Evolutionary conservation across 2,797 vertebrate genomes (phyloP).

Genomic region (Typhlichthys eigenmanni): DNA sequence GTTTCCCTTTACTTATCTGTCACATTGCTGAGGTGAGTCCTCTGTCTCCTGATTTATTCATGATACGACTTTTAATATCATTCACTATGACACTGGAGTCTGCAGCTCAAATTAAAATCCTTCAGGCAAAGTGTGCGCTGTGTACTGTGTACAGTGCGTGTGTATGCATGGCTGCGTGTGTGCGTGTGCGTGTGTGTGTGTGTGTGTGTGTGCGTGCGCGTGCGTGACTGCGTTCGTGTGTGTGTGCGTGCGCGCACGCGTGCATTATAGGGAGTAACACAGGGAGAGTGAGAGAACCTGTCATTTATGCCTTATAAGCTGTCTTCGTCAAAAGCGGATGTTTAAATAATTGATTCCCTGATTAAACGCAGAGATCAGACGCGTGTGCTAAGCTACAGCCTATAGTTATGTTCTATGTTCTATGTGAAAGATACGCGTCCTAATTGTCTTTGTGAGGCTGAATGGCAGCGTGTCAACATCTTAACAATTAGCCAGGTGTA

Average conservation of each 20-base stretch:
- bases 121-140: conserved; percentile 66
- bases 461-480: conserved; percentile 43
- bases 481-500: conserved; percentile 71
- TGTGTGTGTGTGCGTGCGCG: conserved; percentile 13
- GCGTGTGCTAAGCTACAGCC: conserved; percentile 27
- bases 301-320: conserved; percentile 35
- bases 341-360: conserved; percentile 64
- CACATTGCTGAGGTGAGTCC: conserved; percentile 73
- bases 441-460: conserved; percentile 35
- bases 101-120: conserved; percentile 79
- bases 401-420: neutral
- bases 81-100: conserved; percentile 79
- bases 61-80: conserved; percentile 81
- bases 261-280: neutral
- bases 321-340: conserved; percentile 32
- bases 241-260: conserved; percentile 16
- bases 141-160: conserved; percentile 22
- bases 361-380: conserved; percentile 37
- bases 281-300: conserved; percentile 29
- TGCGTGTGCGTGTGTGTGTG: conserved; percentile 12
- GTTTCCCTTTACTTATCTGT: conserved; percentile 67
- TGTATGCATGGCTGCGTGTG: conserved; percentile 23
- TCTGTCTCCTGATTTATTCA: conserved; percentile 81
- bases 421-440: conserved; percentile 5
- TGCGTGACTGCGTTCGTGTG: conserved; percentile 9